Evolutionary conservation across 53 echinoderm and acorn worm species (phyloP).

Genomic region (Paelopatides confundens): DNA sequence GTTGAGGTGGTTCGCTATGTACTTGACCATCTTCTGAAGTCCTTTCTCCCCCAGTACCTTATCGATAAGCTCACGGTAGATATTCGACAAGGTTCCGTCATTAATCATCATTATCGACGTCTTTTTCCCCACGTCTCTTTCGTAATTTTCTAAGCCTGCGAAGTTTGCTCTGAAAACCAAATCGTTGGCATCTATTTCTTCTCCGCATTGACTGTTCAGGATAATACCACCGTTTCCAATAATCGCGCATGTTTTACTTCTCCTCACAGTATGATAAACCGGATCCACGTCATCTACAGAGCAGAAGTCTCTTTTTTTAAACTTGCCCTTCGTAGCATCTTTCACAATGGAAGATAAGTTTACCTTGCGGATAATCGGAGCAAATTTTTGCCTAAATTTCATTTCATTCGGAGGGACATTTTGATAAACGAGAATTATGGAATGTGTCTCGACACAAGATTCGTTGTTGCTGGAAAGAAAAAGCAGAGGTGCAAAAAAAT

Average conservation of each 20-base stretch:
- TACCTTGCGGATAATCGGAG: neutral
- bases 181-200: constrained; percentile 45
- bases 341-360: neutral
- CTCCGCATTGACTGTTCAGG: constrained; percentile 10
- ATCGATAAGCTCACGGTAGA: neutral
- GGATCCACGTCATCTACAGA: neutral
- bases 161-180: constrained; percentile 35
- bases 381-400: neutral
- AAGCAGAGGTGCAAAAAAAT: no score
- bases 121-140: constrained; percentile 20
- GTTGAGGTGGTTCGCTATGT: neutral
- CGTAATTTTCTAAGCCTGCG: neutral
- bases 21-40: neutral
- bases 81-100: neutral
- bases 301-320: neutral
- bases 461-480: neutral
- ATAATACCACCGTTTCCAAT: constrained; percentile 38
- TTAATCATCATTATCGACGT: constrained; percentile 41
- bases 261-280: neutral
- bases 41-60: neutral
- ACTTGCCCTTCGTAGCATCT: neutral
- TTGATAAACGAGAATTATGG: neutral
- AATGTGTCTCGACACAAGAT: neutral
- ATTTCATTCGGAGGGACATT: neutral
- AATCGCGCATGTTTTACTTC: constrained; percentile 6